Percentiles rank a stretch among this genome's conserved stretches.
phyloP scores from a whole-genome alignment of 2,113 vertebrate species.

The Rhineura floridana region DNA sequence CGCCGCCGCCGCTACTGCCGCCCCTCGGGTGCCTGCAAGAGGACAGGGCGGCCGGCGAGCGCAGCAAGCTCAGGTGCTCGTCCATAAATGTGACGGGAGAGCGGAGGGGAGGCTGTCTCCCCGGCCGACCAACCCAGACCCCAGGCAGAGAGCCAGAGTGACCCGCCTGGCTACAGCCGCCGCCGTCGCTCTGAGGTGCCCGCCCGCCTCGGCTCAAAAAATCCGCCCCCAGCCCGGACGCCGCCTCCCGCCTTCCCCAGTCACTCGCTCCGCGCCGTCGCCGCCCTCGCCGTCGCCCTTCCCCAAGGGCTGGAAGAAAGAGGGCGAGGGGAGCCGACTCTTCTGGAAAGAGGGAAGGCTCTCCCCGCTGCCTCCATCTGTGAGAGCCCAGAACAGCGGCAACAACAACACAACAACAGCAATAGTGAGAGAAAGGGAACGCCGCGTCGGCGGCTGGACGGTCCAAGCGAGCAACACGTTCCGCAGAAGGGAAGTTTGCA shows the following conservation, averaged over 20 bases:
- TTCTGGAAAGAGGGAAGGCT: not conserved
- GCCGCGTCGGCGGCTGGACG: not conserved
- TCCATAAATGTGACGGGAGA: constrained; percentile 87
- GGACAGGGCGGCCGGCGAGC: constrained; percentile 85
- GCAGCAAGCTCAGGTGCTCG: constrained; percentile 90
- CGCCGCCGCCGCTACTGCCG: constrained; percentile 57
- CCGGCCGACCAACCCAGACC: constrained; percentile 68
- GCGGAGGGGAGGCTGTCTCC: constrained; percentile 62
- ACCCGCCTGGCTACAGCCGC: constrained; percentile 68
- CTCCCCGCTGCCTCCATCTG: not conserved
- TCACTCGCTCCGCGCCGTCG: constrained; percentile 54
- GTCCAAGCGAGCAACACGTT: not conserved
- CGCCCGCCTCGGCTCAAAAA: constrained; percentile 45
- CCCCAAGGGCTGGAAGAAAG: not conserved
- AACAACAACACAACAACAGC: not conserved
- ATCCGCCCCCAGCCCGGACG: constrained; percentile 63
- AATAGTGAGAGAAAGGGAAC: not conserved
- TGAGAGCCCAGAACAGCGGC: not conserved
- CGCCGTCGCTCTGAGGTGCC: constrained; percentile 57
- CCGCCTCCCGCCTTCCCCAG: constrained; percentile 29
- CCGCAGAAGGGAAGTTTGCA: not conserved
- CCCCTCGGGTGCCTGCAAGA: constrained; percentile 78
- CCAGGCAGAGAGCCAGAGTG: constrained; percentile 76
- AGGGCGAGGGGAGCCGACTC: not conserved
- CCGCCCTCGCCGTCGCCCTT: constrained; percentile 47